Base-by-base conservation (phyloP, 2,888 invertebrate genomes). In the Brachyptera putata region DNA sequence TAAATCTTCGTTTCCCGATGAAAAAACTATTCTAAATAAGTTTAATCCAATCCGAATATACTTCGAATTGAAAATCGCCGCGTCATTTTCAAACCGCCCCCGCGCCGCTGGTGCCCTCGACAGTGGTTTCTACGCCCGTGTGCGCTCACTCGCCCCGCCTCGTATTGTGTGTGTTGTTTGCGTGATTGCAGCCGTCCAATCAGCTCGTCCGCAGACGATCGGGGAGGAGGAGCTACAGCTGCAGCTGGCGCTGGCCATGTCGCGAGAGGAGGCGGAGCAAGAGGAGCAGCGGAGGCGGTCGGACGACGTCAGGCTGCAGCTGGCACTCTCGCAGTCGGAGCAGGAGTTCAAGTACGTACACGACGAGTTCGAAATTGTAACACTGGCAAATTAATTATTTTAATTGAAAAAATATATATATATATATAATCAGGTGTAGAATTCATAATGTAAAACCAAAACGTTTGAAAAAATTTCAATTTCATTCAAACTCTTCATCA, bases 171-270 rank as follows among this genome's bases (percentile, higher is more conserved):
- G 43, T 16, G 36, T 83, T 26, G n/a, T 26, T 55, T 43, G 37
- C 18, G 49, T 22, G n/a, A 39, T 60, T 18, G 62, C 74, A 59
- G 95, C 95, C 68, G 78, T 95, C 68, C 97, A 97, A 77, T 85
- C 90, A 73, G 96, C 96, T 53, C 84, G 98, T 60, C 99, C 99
- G 3, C 90, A 95, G 69, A 97, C 97, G 0, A 91, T 92, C 0
- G 97, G 97, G 2, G 99, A 99, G 76, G 99, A 99, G 76, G 98
- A 99, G 75, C 80, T 99, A 66, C 99, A 99, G 76, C 80, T 99
- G 67, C 98, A 99, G 78, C 81, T 99, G 71, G 99, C 99, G 50
- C 81, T 99, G 73, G 99, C 98, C 58, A 96, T 99, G 93, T 95
- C 95, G 53, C 86, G 96, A 64, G 99, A 99, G 77, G 99, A 99